These are phyloP conservation scores for Drosophila antonietae DNA, from an alignment of 2,888 invertebrate genomes.

Conservation along the genomic window DNA sequence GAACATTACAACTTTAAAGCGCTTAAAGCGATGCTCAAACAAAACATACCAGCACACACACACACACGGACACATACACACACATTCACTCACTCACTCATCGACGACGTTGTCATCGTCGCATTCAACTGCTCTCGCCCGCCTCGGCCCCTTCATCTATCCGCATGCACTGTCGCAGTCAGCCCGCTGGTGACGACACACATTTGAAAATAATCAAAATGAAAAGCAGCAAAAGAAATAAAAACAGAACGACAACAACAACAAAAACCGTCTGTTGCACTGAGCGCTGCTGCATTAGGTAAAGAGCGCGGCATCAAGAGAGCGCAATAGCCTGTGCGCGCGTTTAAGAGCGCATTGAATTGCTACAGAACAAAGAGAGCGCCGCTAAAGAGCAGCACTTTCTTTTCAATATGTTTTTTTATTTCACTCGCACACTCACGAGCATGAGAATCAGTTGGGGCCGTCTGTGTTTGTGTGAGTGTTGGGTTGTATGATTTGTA, in stretches of 20 bases:
- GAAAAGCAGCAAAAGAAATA: conserved; percentile 6
- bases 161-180: conserved; percentile 5
- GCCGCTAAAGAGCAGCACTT: conserved; percentile 49
- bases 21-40: conserved; percentile 55
- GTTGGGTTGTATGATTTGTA: conserved; percentile 56
- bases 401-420: conserved; percentile 68
- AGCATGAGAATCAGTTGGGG: conserved; percentile 44
- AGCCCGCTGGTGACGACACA: conserved; percentile 71
- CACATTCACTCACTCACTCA: not conserved
- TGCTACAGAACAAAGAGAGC: conserved; percentile 45
- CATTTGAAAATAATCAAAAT: conserved; percentile 59
- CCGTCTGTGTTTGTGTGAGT: conserved; percentile 35
- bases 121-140: not conserved
- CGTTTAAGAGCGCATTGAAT: conserved; percentile 21
- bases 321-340: conserved; percentile 9
- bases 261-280: conserved; percentile 54
- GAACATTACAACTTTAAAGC: conserved; percentile 63
- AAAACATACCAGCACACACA: conserved; percentile 1
- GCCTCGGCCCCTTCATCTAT: not conserved
- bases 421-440: conserved; percentile 57
- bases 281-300: conserved; percentile 27
- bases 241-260: not conserved
- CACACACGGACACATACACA: not conserved
- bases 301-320: conserved; percentile 33
- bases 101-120: conserved; percentile 20